A percentile compares a stretch with the other conserved stretches of the same genome.
These are phyloP conservation scores for Lomographa bimaculata DNA, from an alignment of 2,888 invertebrate genomes.

Conservation along the genomic window DNA sequence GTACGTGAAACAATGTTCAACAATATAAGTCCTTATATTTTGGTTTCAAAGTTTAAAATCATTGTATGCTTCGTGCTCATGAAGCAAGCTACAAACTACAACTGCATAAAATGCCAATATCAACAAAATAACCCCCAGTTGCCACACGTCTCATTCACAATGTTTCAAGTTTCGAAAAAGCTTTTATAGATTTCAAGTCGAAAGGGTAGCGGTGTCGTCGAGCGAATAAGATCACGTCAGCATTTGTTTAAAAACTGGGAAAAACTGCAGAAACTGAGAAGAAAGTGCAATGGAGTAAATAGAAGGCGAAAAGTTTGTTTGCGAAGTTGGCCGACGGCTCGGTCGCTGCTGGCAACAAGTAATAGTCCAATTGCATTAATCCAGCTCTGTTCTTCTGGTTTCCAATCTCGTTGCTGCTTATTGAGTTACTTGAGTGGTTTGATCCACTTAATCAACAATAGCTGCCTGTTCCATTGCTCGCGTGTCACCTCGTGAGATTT, in stretches of 20 bases:
- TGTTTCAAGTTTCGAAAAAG: slow-evolving; percentile 7
- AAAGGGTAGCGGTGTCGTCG: slow-evolving; percentile 25
- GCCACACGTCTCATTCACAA: slow-evolving; percentile 8
- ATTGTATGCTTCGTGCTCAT: too few relatives aligned
- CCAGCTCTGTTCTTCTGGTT: slow-evolving; percentile 16
- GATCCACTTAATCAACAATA: not conserved
- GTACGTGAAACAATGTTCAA: too few relatives aligned
- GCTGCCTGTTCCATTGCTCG: too few relatives aligned
- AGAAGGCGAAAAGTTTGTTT: slow-evolving; percentile 42
- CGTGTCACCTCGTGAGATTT: too few relatives aligned
- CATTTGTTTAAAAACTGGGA: slow-evolving; percentile 43
- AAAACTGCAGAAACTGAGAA: slow-evolving; percentile 35
- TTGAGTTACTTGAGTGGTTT: not conserved
- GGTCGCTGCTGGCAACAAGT: slow-evolving; percentile 29
- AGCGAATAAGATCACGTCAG: slow-evolving; percentile 32
- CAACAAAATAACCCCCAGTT: too few relatives aligned
- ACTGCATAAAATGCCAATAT: too few relatives aligned
- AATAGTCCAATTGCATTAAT: slow-evolving; percentile 19
- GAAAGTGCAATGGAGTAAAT: slow-evolving; percentile 45
- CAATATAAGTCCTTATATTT: too few relatives aligned
- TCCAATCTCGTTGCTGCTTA: slow-evolving; percentile 1
- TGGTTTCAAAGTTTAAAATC: too few relatives aligned
- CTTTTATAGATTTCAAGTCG: slow-evolving; percentile 21
- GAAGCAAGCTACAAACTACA: too few relatives aligned
- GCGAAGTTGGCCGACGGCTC: slow-evolving; percentile 24